phyloP scores from a whole-genome alignment of 1,140 invertebrate species.

The Chrysoperla carnea region DNA sequence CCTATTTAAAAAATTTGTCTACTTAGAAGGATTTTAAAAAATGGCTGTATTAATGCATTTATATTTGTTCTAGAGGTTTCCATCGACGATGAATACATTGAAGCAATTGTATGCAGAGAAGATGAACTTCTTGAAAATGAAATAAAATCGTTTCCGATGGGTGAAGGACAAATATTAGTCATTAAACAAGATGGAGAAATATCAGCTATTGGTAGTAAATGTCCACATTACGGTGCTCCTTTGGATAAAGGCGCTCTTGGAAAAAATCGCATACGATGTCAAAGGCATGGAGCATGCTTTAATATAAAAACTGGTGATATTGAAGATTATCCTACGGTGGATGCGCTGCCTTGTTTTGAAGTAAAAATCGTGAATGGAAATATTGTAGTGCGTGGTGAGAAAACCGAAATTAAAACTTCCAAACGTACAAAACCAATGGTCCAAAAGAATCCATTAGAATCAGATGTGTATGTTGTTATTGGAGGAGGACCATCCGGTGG shows the following conservation, averaged over 20 bases:
- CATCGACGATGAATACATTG: constrained; percentile 27
- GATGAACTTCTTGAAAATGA: constrained; percentile 66
- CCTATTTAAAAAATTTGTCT: no score
- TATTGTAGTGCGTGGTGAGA: constrained; percentile 51
- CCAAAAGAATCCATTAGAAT: constrained; percentile 24
- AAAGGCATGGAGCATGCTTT: constrained; percentile 95
- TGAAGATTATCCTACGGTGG: constrained; percentile 50
- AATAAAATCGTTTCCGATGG: constrained; percentile 68
- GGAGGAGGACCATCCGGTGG: constrained; percentile 76
- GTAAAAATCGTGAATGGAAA: constrained; percentile 42
- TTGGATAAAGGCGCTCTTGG: constrained; percentile 67
- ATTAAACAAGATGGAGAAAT: constrained; percentile 65
- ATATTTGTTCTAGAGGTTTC: no score
- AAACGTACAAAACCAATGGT: constrained; percentile 43
- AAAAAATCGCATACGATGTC: constrained; percentile 72
- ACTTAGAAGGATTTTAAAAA: no score
- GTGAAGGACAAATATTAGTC: constrained; percentile 49
- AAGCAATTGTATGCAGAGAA: constrained; percentile 55
- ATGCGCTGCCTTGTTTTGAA: constrained; percentile 71
- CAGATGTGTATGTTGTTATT: constrained; percentile 50
- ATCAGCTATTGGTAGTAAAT: constrained; percentile 71
- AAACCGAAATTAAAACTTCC: constrained; percentile 36
- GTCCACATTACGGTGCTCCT: constrained; percentile 84
- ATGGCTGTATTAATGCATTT: no score
- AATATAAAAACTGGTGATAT: constrained; percentile 56